Conservation (phyloP, 2,888 invertebrate species). For the Lasius platythorax region DNA sequence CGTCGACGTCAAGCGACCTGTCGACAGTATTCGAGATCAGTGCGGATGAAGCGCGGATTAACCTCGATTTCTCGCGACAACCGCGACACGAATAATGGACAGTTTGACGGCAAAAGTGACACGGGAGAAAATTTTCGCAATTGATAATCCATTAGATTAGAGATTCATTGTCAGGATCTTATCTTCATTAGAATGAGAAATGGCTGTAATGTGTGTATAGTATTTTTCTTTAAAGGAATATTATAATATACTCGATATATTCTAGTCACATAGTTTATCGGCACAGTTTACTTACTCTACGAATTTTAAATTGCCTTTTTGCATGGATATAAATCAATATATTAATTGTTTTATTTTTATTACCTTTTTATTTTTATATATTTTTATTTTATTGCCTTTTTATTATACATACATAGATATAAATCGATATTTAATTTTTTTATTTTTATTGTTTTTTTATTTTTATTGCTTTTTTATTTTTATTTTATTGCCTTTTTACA, state of each 20-base stretch:
- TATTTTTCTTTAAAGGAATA: not conserved
- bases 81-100: constrained; percentile 26
- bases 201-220: not conserved
- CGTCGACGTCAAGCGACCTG: constrained; percentile 44
- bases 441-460: too few relatives aligned
- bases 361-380: too few relatives aligned
- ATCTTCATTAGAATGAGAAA: not conserved
- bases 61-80: constrained; percentile 50
- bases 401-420: too few relatives aligned
- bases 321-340: not conserved
- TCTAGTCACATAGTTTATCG: not conserved
- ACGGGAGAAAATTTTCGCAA: constrained; percentile 17
- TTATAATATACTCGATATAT: not conserved
- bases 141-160: not conserved
- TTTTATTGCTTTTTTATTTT: too few relatives aligned
- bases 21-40: constrained; percentile 57
- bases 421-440: too few relatives aligned
- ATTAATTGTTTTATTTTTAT: too few relatives aligned
- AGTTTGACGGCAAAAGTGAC: constrained; percentile 18
- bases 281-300: not conserved
- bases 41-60: constrained; percentile 49
- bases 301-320: not conserved
- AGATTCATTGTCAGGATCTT: not conserved
- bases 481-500: too few relatives aligned
- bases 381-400: too few relatives aligned